Evolutionary conservation across 2,888 invertebrate genomes (phyloP), one percentile per base, ranked within the genome.

Genomic region (Drosophila glabriapex): DNA sequence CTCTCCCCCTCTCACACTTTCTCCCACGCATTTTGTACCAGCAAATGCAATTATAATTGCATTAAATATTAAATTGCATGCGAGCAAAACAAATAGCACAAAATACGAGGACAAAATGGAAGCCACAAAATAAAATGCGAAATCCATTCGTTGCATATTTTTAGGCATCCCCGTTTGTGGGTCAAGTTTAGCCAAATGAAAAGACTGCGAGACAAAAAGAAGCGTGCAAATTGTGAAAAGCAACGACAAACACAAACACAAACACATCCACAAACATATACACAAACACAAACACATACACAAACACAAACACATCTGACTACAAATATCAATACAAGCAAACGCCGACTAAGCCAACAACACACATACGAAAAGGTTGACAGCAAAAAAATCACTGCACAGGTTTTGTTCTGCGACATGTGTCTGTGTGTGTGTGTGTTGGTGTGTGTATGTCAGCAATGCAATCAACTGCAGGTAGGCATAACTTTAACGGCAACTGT

Each of bases 121-220:
- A 49, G 68, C 14, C 70, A 55, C 60, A 53, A 28, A 55, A 4
- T 28, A 35, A 28, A 12, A 70, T 61, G 71, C 54, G 35, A 55
- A 70, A 49, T 22, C 14, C 41, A 70, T 53, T 50, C 69, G 22
- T 61, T 70, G 71, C 71, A 60, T 60, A 70, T 33, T 69, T 70
- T 61, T 49, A 35, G 71, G 60, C 52, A 33, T 14, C 54, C 9
- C 37, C 5, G 25, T 85, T 84, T 89, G 70, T 87, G 85, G 89
- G 89, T 85, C 85, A 85, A 87, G 85, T 87, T 87, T 82, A 87
- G 69, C 53, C 69, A 73, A 82, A 73, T 72, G 63, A 58, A 43
- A 49, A 25, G 19, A 22, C 22, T 25, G 46, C n/a, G 9, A 41
- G 28, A 37, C 37, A 25, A 37, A 16, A 35, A 31, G 69, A 72